Evolutionary conservation across 2,888 invertebrate genomes (phyloP).

Genomic region (Eledona agricola): DNA sequence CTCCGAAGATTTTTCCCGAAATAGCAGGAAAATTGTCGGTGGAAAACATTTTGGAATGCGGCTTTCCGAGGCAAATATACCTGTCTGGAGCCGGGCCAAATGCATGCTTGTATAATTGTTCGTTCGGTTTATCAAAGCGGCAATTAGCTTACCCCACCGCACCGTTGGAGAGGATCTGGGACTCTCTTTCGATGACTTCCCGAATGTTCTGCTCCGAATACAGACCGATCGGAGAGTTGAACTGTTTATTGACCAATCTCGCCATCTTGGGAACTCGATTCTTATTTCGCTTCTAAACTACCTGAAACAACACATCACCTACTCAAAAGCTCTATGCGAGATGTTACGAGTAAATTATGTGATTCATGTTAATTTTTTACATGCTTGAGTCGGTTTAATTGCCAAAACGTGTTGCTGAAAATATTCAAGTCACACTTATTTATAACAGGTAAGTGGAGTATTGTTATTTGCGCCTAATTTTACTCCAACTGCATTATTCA

Average conservation of each 20-base stretch:
- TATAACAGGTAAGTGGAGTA: constrained; percentile 22
- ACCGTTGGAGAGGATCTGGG: constrained; percentile 80
- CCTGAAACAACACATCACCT: constrained; percentile 38
- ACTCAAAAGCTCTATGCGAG: no score
- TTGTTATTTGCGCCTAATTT: constrained; percentile 27
- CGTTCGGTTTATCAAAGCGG: constrained; percentile 5
- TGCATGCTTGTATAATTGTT: constrained; percentile 9
- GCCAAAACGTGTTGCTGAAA: constrained; percentile 17
- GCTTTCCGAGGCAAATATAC: constrained; percentile 12
- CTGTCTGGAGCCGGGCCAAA: constrained; percentile 23
- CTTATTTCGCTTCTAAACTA: constrained; percentile 52
- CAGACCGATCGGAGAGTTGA: constrained; percentile 87
- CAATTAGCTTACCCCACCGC: constrained; percentile 75
- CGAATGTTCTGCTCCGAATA: constrained; percentile 84
- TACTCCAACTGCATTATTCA: constrained; percentile 25
- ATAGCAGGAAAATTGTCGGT: constrained; percentile 10
- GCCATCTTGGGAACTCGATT: no score
- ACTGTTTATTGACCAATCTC: constrained; percentile 85
- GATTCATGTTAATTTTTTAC: no score
- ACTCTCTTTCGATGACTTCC: constrained; percentile 80
- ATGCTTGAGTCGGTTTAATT: no score
- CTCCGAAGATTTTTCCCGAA: constrained; percentile 11
- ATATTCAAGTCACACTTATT: constrained; percentile 28
- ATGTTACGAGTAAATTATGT: no score
- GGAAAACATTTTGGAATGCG: constrained; percentile 13